Evolutionary conservation across 2,888 invertebrate species (phyloP), one percentile per base, ranked within the genome.

Genomic region (Achlya flavicornis): DNA sequence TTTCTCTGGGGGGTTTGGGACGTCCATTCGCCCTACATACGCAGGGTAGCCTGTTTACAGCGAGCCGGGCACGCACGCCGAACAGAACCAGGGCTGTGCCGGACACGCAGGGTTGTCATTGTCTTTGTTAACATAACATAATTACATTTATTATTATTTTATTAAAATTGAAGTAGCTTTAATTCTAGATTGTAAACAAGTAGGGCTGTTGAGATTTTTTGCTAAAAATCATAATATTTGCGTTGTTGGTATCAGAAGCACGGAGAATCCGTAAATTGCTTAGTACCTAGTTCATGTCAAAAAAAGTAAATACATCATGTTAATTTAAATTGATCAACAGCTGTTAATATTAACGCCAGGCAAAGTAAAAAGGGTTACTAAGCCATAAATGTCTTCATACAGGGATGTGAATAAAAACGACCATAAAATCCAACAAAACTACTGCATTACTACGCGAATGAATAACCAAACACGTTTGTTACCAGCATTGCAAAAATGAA

Each of bases 81-180:
- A 89, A 91, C 89, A 89, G 92, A 91, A 88, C 90, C 92, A 91
- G 92, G 91, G 90, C 87, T 90, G 92, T 85, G 86, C 92, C 85
- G 93, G 93, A 93, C 93, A 91, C 76, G 69, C 90, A 92, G 92
- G 93, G 93, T 83, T 93, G 87, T 3, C 89, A 73, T 19, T 19
- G 19, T 35, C 61, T n/a, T 63, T 46, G 58, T 61, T 65, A 68
- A 64, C 53, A 53, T 53, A 19, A 16, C n/a, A 46, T 46, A 48
- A 48, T 14, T n/a, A 14, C n/a, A 14, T 1, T 46, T 14, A 10
- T 16, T n/a, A 16, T 10, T 53, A 46, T 46, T 43, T 43, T 14
- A 43, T 43, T 12, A 14, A 14, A 3, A 43, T 43, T 43, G 3
- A 10, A 41, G n/a, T 41, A 3, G 41, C 2, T 14, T 14, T 38